phyloP scores from a whole-genome alignment of 2,797 vertebrate species.

The Geotrypetes seraphini region DNA sequence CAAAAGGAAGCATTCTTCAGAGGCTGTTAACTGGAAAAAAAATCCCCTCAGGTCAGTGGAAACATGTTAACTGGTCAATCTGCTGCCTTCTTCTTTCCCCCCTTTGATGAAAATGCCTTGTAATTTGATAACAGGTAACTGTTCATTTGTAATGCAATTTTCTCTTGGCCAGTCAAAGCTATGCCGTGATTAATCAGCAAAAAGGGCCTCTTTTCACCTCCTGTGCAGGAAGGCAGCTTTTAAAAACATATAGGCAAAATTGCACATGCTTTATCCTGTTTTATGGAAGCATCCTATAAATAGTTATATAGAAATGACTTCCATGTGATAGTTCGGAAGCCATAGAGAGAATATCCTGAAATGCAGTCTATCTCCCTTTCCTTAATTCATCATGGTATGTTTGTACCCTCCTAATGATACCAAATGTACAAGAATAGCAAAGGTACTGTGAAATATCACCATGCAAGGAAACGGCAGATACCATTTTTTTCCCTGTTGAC shows the following conservation, averaged over 20 bases:
- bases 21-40: conserved; percentile 46
- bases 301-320: too few species aligned
- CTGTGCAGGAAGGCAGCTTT: conserved; percentile 3
- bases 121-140: conserved; percentile 48
- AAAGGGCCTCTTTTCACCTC: conserved; percentile 24
- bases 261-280: neutral
- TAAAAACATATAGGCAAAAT: neutral
- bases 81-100: conserved; percentile 26
- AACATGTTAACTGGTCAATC: conserved; percentile 38
- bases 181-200: conserved; percentile 26
- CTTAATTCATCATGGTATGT: too few species aligned
- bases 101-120: conserved; percentile 47
- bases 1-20: conserved; percentile 55
- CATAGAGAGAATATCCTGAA: too few species aligned
- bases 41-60: conserved; percentile 35
- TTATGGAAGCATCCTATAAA: too few species aligned
- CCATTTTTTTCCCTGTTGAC: too few species aligned
- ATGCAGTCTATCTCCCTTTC: too few species aligned
- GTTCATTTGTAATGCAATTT: conserved; percentile 35
- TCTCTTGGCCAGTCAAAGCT: conserved; percentile 31
- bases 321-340: too few species aligned
- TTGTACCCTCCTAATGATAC: too few species aligned
- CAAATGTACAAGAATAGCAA: too few species aligned
- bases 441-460: too few species aligned
- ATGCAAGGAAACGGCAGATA: too few species aligned